Base-by-base conservation (phyloP, 2,113 vertebrate species). In the Abramis brama region DNA sequence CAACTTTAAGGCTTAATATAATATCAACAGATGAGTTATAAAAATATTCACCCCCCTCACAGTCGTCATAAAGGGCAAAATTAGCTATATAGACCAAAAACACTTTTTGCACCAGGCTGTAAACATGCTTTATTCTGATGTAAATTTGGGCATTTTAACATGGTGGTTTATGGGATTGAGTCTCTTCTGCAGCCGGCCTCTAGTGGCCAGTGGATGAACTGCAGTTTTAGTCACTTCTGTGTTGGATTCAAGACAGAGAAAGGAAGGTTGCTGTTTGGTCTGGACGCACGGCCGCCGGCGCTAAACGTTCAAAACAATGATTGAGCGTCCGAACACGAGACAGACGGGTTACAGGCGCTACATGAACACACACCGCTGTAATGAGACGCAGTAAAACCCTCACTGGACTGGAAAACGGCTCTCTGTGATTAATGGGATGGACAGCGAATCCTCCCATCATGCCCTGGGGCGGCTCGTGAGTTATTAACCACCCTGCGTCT, bases 401-500 rank as follows among this genome's bases (percentile, higher is more conserved):
- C 4, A 59, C 68, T 12, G 4, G 50, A 5, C 10, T 74, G 88
- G 12, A 36, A 25, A 55, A 68, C 36, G 66, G 25, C 62, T 84
- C 64, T 71, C 39, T 45, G 39, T 62, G 86, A 94, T 94, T 93
- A 94, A 95, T 92, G 93, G 91, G 92, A 93, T 77, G 6, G 64
- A 90, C 89, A 92, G 87, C 87, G 89, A 91, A 91, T 90, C 88
- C 90, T 89, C 92, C 87, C 88, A 88, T 87, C 88, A 89, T 88
- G 90, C 91, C 88, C 71, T 52, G n/a, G 77, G 88, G 86, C 90
- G 82, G 80, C 80, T 64, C 78, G 70, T 88, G 86, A 91, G 91
- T 93, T 93, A 94, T 94, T 90, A 91, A 91, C 89, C 91, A 27
- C 19, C 55, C 55, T 21, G 55, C 8, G 25, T 47, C 47, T 30